Conservation (phyloP, 64 coral and sea anemone species). For the Cladopsammia gracilis region DNA sequence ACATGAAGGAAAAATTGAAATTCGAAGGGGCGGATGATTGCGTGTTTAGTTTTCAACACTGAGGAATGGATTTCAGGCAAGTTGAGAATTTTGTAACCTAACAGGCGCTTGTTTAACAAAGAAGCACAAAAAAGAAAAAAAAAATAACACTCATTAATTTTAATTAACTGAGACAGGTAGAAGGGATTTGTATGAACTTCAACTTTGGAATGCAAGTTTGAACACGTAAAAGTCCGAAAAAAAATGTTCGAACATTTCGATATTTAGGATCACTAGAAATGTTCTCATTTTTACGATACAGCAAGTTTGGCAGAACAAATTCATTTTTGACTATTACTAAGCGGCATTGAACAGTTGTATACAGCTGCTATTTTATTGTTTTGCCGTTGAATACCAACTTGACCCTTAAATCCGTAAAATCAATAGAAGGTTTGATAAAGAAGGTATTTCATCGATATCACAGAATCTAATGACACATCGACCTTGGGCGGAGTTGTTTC, state of each 20-base stretch:
- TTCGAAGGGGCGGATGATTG: background rate
- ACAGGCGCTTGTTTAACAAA: background rate
- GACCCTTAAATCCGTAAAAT: conserved; percentile 1
- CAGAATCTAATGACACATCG: background rate
- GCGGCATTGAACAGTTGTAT: background rate
- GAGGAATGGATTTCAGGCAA: background rate
- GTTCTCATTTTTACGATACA: background rate
- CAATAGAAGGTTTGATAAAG: background rate
- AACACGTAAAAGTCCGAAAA: background rate
- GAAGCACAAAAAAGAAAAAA: background rate
- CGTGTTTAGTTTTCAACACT: background rate
- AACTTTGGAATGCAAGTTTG: background rate
- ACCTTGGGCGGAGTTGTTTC: background rate
- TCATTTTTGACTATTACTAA: background rate
- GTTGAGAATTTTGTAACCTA: background rate
- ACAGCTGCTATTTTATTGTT: background rate
- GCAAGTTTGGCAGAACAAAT: background rate
- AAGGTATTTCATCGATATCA: background rate
- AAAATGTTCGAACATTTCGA: background rate
- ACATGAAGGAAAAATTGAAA: too few species aligned
- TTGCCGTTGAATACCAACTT: background rate
- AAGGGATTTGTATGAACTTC: conserved; percentile 17
- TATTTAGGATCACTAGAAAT: background rate
- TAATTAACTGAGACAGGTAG: conserved; percentile 23
- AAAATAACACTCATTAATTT: conserved; percentile 44